These are phyloP conservation scores for Diorhabda carinulata DNA, from an alignment of 1,140 invertebrate species.

Conservation along the genomic window DNA sequence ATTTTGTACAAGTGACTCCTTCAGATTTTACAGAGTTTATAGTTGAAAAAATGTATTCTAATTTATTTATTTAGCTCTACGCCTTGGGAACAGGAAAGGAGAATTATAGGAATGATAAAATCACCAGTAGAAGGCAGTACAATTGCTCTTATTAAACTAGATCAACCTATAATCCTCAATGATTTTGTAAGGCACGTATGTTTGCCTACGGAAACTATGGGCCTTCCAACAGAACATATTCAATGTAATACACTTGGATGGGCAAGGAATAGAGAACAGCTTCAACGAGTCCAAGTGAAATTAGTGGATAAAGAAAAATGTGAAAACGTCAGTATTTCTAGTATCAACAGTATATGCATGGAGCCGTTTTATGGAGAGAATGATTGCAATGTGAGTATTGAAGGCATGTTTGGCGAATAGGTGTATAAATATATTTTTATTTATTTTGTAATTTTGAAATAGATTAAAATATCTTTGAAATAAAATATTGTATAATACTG, in stretches of 20 bases:
- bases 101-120: constrained; percentile 83
- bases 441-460: too few relatives aligned
- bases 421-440: too few relatives aligned
- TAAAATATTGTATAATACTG: too few relatives aligned
- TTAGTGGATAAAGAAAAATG: constrained; percentile 72
- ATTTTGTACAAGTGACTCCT: too few relatives aligned
- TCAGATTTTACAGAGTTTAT: too few relatives aligned
- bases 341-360: constrained; percentile 76
- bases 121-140: constrained; percentile 85
- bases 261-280: constrained; percentile 72
- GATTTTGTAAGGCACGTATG: constrained; percentile 82
- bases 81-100: constrained; percentile 82
- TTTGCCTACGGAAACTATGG: constrained; percentile 54
- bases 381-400: constrained; percentile 70
- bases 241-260: constrained; percentile 79
- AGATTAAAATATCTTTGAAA: too few relatives aligned
- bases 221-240: constrained; percentile 24
- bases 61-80: constrained; percentile 54
- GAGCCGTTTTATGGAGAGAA: constrained; percentile 73
- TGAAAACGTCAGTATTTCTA: constrained; percentile 78
- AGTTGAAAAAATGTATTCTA: too few relatives aligned
- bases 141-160: constrained; percentile 74
- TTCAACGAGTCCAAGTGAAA: constrained; percentile 72
- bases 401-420: too few relatives aligned
- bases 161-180: constrained; percentile 68